These are phyloP conservation scores for Pipistrellus kuhlii DNA, from an alignment of 2,797 vertebrate genomes.

Conservation along the genomic window DNA sequence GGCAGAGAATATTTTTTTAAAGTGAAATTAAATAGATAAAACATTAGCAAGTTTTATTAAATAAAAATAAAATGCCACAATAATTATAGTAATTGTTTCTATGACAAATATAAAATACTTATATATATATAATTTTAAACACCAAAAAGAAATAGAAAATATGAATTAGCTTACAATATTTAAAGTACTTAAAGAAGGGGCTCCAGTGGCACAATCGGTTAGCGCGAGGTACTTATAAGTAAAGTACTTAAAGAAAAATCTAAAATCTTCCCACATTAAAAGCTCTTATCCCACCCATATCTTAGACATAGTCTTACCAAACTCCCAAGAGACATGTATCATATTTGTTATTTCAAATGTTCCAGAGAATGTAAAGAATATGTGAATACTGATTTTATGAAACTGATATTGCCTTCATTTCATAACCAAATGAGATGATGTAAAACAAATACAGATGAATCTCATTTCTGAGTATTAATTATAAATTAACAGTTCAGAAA, in stretches of 20 bases:
- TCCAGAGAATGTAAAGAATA: background rate
- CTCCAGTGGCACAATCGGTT: too few species aligned
- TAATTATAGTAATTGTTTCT: background rate
- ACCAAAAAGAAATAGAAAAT: background rate
- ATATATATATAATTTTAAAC: conserved; percentile 19
- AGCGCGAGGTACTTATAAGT: too few species aligned
- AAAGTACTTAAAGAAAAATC: background rate
- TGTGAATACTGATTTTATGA: background rate
- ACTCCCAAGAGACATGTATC: background rate
- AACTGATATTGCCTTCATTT: background rate
- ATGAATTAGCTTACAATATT: background rate
- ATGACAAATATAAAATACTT: conserved; percentile 31
- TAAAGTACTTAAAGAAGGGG: background rate
- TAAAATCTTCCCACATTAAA: background rate
- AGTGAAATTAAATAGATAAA: conserved; percentile 6
- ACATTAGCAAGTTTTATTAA: background rate
- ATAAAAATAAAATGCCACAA: background rate
- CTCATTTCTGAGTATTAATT: background rate
- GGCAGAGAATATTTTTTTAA: background rate
- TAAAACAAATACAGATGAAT: background rate
- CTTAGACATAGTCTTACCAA: background rate
- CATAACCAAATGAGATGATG: conserved; percentile 8
- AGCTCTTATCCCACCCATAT: background rate
- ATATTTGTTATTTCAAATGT: background rate
- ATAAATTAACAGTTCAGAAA: background rate